Conservation (phyloP, 2,888 invertebrate species). For the Eueremaeus valkanovi region DNA sequence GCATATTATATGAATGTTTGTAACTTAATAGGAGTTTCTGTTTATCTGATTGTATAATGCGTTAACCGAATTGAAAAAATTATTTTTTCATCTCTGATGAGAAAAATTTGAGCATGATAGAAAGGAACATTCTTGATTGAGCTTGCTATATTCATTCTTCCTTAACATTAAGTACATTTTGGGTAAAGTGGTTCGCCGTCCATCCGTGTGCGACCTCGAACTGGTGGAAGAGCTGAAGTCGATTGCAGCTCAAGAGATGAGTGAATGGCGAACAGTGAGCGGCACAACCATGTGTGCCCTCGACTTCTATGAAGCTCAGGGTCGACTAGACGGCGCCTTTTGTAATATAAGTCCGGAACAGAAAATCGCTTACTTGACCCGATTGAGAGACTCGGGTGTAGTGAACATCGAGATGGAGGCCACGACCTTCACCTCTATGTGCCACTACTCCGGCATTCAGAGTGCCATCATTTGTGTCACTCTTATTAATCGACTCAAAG, state of each 20-base stretch:
- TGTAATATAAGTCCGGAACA: constrained; percentile 88
- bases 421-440: constrained; percentile 84
- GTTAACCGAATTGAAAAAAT: too few relatives aligned
- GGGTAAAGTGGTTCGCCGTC: constrained; percentile 73
- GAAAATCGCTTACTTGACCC: constrained; percentile 74
- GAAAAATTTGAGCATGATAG: too few relatives aligned
- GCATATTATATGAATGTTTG: too few relatives aligned
- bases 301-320: constrained; percentile 97
- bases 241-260: constrained; percentile 61
- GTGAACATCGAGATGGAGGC: constrained; percentile 98
- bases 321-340: constrained; percentile 90
- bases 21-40: too few relatives aligned
- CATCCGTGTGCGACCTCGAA: constrained; percentile 75
- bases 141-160: too few relatives aligned
- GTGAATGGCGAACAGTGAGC: constrained; percentile 69
- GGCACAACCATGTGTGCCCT: constrained; percentile 95
- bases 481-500: constrained; percentile 81
- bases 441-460: constrained; percentile 85
- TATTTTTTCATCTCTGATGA: too few relatives aligned
- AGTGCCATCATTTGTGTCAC: constrained; percentile 93
- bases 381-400: constrained; percentile 67
- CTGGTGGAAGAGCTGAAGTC: constrained; percentile 73
- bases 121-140: too few relatives aligned
- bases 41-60: too few relatives aligned
- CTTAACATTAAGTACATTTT: constrained; percentile 65